Evolutionary conservation across 2,113 vertebrate species (phyloP), one percentile per base, ranked within the genome.

Genomic region (Chrysemys picta): DNA sequence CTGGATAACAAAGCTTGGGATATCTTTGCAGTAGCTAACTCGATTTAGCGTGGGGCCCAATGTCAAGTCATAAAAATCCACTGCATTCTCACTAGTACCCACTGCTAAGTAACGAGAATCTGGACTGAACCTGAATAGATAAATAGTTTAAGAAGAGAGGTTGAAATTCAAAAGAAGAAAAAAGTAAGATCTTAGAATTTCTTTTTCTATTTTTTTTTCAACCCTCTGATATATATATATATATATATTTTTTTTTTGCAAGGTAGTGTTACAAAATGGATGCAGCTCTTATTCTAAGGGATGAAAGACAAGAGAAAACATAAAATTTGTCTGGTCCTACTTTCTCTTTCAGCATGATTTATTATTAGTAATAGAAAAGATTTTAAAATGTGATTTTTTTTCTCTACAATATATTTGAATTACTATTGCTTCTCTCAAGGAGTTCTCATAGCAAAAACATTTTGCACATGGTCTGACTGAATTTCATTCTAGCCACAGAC

Each of bases 21-120:
- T 99, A 96, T 99, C 99, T 97, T 99, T 99, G 98, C 99, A 99
- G 97, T 99, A 99, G 98, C 99, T 99, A 97, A 99, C 99, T 81
- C 99, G 98, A 98, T 99, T 99, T 29, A 99, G 98, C 38, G 99
- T 98, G 12, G 99, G 99, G 72, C 99, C 99, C 93, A 99, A 93
- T 0, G 99, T 99, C 85, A 99, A 98, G 95, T 99, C 99, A 82
- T 99, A 99, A 97, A 99, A 99, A 96, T 99, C 99, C 12, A 99
- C 99, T 1, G 99, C 99, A n/a, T 99, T 99, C 96, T 99, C 99
- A 80, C 98, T 99, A 52, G 99, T 99, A 78, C 99, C 99, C 1
- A 99, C 99, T 11, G 99, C 99, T 96, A 99, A 94, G 96, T 99
- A 99, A 35, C 98, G 98, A 21, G 99, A 99, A 90, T 99, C 99